Base-by-base conservation (phyloP, 2,113 vertebrate genomes). In the Coryphaenoides rupestris region DNA sequence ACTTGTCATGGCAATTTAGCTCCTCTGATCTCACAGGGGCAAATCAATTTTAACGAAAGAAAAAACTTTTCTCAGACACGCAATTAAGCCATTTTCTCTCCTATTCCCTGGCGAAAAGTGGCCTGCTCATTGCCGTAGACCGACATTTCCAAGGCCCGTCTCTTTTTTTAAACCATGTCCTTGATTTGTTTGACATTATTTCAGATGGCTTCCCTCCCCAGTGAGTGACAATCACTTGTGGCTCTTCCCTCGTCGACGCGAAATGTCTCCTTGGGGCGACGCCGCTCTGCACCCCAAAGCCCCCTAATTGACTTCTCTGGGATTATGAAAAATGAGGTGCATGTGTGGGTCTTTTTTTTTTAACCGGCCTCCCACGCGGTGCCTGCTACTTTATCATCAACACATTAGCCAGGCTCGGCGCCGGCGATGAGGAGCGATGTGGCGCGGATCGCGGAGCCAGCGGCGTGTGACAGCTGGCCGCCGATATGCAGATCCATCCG, bases 281-380 rank as follows among this genome's bases (percentile, higher is more conserved):
- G 3, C 33, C 33, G 73, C 68, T 2, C 33, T 57, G 68, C 60
- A n/a, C 62, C 61, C 67, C 70, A 55, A 46, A 60, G 68, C 68
- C 71, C 68, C 75, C 58, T 83, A 87, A 85, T 81, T 80, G 83
- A 86, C 81, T 76, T 82, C 72, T 61, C 49, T 45, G 14, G 65
- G 73, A 83, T 83, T 77, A 81, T 85, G 83, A 85, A 87, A 85
- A 83, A 86, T 79, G 78, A 72, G 78, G 54, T 23, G 19, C n/a
- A 68, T 74, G 74, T 85, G 5, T 33, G 10, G 9, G 1, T 40
- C 12, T 6, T 40, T 40, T 40, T 40, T 9, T 40, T 40, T 10
- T 40, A 12, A 9, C 74, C 66, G 67, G 81, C 74, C 68, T 84
- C 80, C 61, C 73, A 76, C 78, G 60, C 71, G 21, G 60, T 14